Base-by-base conservation (phyloP, 2,888 invertebrate genomes). In the Eupeodes luniger region DNA sequence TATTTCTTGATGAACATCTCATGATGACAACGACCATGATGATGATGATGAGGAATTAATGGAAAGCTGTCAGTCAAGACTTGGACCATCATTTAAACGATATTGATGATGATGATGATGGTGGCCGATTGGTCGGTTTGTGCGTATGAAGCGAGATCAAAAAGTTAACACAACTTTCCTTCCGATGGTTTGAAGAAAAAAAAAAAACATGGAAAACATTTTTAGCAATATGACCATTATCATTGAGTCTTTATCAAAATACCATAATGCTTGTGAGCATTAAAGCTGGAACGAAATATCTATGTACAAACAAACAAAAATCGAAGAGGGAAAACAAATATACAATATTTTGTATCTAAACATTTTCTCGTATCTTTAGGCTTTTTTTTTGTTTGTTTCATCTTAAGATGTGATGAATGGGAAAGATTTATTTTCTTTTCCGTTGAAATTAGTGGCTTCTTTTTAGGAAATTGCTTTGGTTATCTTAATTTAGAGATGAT, bases 51-150 rank as follows among this genome's bases (percentile, higher is more conserved):
- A 70, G 77, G 70, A 81, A 85, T 81, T 85, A 88, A 88, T 88
- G 88, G 87, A 88, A 88, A 88, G 88, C 88, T 88, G 88, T 81
- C 88, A 78, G 64, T 88, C 88, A 88, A 85, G 85, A 70, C 76
- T n/a, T 59, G 62, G 40, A 44, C 66, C 66, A 66, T 66, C 49
- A 49, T 66, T 27, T 49, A 66, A 66, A 66, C 47, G 57, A 14
- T 55, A n/a, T 1, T 12, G 19, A 19, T 61, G 67, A 5, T 55
- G 59, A 10, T 67, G 67, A 16, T 67, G 40, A 5, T 40, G 40
- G 9, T 40, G 40, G 9, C 9, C 9, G 6, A 40, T 40, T 40
- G 40, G 40, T 40, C 4, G 67, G 49, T 51, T 47, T 51, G 44
- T 86, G 82, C 77, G 84, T 84, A 81, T 47, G 57, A 11, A 62